Conservation (phyloP, 1,140 invertebrate species). For the Ceratosolen solmsi region DNA sequence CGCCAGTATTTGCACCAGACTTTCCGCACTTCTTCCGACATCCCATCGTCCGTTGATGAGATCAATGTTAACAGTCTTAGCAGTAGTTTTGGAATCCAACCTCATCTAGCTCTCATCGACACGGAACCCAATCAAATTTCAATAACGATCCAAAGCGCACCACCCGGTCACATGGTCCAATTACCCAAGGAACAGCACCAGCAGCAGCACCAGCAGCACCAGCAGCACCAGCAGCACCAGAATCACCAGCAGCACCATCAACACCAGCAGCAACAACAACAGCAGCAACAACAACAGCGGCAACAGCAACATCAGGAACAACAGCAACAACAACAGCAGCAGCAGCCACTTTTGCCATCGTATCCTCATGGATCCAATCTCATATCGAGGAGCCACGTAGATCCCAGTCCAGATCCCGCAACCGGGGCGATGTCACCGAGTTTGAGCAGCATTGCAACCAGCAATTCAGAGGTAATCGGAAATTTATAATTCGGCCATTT, state of each 20-base stretch:
- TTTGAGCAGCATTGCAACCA: constrained; percentile 82
- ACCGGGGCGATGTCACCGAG: constrained; percentile 80
- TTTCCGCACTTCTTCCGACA: constrained; percentile 70
- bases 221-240: background rate
- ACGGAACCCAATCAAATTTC: constrained; percentile 53
- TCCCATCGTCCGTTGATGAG: constrained; percentile 31
- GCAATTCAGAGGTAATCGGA: constrained; percentile 83
- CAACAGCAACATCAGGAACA: constrained; percentile 27
- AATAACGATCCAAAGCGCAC: constrained; percentile 68
- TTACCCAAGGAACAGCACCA: constrained; percentile 50
- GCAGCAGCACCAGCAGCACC: background rate
- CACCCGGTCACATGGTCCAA: constrained; percentile 61
- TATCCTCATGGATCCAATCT: constrained; percentile 62
- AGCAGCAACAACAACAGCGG: constrained; percentile 23
- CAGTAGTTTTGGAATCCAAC: background rate
- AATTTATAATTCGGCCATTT: too few species aligned
- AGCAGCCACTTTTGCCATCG: constrained; percentile 67
- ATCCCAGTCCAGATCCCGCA: constrained; percentile 75
- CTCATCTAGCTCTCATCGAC: constrained; percentile 60
- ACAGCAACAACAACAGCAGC: background rate
- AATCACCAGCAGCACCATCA: background rate
- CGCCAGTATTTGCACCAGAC: constrained; percentile 88
- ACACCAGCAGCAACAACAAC: constrained; percentile 9
- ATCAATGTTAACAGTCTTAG: constrained; percentile 29
- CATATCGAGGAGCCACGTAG: constrained; percentile 57